phyloP scores from a whole-genome alignment of 2,797 vertebrate genomes.

The Enteromius argenteus region DNA sequence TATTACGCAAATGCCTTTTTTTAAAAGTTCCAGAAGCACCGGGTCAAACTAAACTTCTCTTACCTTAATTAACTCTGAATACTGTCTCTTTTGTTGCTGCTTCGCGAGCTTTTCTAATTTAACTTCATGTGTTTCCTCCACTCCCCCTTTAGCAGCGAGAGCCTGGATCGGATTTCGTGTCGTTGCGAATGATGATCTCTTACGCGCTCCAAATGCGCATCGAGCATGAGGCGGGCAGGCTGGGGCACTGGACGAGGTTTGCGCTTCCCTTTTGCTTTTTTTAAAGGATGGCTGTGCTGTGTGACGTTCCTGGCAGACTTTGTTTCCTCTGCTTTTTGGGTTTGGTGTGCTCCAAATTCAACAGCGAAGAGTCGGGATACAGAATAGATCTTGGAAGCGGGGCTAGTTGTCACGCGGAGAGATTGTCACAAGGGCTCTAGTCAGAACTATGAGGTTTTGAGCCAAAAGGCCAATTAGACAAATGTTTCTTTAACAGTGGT shows the following conservation, averaged over 20 bases:
- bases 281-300: constrained; percentile 20
- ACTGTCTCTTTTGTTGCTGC: constrained; percentile 68
- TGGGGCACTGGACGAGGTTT: constrained; percentile 7
- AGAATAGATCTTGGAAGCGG: neutral
- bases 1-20: neutral
- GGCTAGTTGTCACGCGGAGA: constrained; percentile 12
- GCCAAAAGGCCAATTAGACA: neutral
- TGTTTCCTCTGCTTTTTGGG: constrained; percentile 55
- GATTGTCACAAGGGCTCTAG: neutral
- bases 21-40: neutral
- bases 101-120: constrained; percentile 76
- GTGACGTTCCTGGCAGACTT: constrained; percentile 53
- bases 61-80: constrained; percentile 75
- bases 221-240: neutral
- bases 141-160: constrained; percentile 74
- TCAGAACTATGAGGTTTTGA: neutral
- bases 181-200: constrained; percentile 65
- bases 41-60: constrained; percentile 58
- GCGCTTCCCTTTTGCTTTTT: constrained; percentile 53
- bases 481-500: constrained; percentile 1
- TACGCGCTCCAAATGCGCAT: constrained; percentile 32
- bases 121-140: constrained; percentile 74
- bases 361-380: neutral
- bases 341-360: constrained; percentile 9
- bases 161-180: constrained; percentile 76